Evolutionary conservation across 2,888 invertebrate species (phyloP).

Genomic region (Agrochola lota): DNA sequence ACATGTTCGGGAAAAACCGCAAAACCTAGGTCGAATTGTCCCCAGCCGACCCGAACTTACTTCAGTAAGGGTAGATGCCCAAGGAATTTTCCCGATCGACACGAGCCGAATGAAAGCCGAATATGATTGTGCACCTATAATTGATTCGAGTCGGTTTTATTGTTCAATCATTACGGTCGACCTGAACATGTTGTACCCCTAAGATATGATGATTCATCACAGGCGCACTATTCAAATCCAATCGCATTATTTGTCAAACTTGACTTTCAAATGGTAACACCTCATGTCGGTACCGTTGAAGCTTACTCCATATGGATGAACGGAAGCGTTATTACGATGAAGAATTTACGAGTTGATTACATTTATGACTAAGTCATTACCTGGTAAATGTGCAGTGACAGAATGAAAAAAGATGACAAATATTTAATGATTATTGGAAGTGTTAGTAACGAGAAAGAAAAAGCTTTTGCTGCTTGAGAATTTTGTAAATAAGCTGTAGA

Average conservation of each 20-base stretch:
- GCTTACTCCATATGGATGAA: slow-evolving; percentile 33
- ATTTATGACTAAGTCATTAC: slow-evolving; percentile 16
- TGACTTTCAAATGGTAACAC: slow-evolving; percentile 43
- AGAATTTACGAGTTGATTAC: slow-evolving; percentile 43
- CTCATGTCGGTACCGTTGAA: slow-evolving; percentile 49
- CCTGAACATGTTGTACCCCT: neutral
- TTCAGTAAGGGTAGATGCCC: neutral
- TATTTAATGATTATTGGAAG: neutral
- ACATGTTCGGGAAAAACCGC: neutral
- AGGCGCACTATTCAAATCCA: slow-evolving; percentile 27
- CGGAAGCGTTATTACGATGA: slow-evolving; percentile 50
- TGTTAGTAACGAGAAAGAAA: neutral
- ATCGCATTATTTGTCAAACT: slow-evolving; percentile 47
- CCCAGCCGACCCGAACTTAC: neutral
- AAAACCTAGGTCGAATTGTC: no score
- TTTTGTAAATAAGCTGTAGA: neutral
- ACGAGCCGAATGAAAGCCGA: neutral
- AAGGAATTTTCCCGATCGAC: neutral
- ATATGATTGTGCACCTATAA: neutral
- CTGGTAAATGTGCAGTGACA: neutral
- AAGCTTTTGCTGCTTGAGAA: neutral
- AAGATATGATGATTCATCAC: neutral
- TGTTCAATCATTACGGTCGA: no score
- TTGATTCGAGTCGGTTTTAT: neutral
- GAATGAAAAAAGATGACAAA: neutral